phyloP scores from a whole-genome alignment of 2,888 invertebrate genomes.

The Melanchra persicariae region DNA sequence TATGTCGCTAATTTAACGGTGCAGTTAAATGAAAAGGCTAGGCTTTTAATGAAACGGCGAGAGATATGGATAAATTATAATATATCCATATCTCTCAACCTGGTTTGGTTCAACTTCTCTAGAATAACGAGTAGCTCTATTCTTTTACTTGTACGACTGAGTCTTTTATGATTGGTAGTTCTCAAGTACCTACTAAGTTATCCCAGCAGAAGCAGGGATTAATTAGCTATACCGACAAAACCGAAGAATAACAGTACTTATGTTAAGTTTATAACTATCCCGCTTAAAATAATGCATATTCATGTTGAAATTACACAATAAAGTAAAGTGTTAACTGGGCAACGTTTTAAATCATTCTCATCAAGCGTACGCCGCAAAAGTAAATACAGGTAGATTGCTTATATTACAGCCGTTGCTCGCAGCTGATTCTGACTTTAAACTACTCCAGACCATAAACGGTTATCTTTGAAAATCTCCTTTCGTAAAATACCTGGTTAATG shows the following conservation, averaged over 20 bases:
- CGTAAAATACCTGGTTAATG: constrained; percentile 51
- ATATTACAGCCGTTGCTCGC: constrained; percentile 38
- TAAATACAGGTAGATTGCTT: constrained; percentile 27
- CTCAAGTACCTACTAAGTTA: no score
- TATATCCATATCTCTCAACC: no score
- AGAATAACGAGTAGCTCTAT: no score
- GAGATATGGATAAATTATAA: no score
- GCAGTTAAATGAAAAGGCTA: no score
- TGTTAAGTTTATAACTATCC: constrained; percentile 2
- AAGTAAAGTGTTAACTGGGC: constrained; percentile 18
- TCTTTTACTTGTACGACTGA: no score
- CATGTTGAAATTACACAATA: constrained; percentile 28
- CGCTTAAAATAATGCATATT: constrained; percentile 28
- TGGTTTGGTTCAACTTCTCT: no score
- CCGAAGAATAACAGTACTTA: constrained; percentile 3
- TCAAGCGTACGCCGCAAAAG: constrained; percentile 13
- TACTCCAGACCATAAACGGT: constrained; percentile 39
- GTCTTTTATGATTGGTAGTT: no score
- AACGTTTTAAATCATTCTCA: constrained; percentile 26
- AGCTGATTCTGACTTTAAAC: constrained; percentile 45
- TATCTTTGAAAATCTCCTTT: constrained; percentile 55
- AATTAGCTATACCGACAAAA: constrained; percentile 14
- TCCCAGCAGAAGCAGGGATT: no score
- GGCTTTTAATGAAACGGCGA: no score
- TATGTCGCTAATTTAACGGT: no score